Base-by-base conservation (phyloP, 2,113 vertebrate species). In the Eonycteris spelaea region DNA sequence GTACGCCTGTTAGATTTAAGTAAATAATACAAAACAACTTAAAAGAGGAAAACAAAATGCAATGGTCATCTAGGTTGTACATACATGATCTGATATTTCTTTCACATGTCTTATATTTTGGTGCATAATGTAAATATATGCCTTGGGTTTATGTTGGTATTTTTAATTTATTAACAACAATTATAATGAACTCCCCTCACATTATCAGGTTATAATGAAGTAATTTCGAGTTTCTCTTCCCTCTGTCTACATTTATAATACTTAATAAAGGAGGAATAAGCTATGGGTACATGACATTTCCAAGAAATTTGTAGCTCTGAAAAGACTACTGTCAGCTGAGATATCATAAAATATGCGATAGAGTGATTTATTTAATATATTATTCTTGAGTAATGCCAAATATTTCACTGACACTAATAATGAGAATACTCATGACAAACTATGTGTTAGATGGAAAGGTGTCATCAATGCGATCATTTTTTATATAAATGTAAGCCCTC, bases 311-410 rank as follows among this genome's bases (percentile, higher is more conserved):
- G 5, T 35, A 68, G 7, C 16, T 67, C 6, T 85, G 63, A 6
- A 45, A 40, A 63, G 75, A 80, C 26, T 24, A 92, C 43, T 6
- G 9, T n/a, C 30, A 93, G 53, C 12, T 35, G 30, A 59, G 90
- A 96, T 0, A 43, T 70, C 73, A 88, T 38, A 80, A 97, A 89
- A 65, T 33, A 92, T 96, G 48, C 0, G 0, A 61, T 14, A 77
- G 3, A 55, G 4, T 61, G 38, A 71, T 88, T 92, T 70, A 92
- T 94, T 80, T 96, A 59, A 85, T 30, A 75, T 83, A 38, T 48
- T 63, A 28, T 78, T 91, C 57, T 53, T 84, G 33, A 18, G n/a
- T 77, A 86, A 68, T 21, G 53, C 65, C 57, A 87, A 93, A 84
- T 59, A 61, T 33, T 86, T 90, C 45, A 59, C 11, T 74, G 7